Conservation (phyloP, 2,797 vertebrate genomes). For the Avahi laniger region DNA sequence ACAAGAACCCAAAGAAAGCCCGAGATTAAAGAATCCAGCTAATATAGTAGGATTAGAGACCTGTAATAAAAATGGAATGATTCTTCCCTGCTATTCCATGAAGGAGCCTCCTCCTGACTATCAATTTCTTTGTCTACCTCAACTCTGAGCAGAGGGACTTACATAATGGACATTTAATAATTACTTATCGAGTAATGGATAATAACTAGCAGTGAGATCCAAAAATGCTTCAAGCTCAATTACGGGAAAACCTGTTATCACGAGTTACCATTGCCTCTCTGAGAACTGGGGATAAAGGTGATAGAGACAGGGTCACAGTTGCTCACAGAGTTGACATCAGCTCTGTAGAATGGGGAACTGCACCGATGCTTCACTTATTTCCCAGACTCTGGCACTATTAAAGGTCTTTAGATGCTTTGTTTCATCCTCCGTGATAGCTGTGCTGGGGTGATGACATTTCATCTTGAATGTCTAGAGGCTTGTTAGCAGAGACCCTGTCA, state of each 20-base stretch:
- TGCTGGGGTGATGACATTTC: conserved; percentile 84
- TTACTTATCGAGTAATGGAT: not conserved
- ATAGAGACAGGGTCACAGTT: conserved; percentile 25
- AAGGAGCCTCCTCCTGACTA: not conserved
- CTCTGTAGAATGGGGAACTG: conserved; percentile 55
- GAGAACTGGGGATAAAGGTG: conserved; percentile 58
- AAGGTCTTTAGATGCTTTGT: conserved; percentile 84
- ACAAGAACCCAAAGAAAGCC: not conserved
- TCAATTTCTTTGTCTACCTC: not conserved
- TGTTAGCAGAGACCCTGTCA: conserved; percentile 86
- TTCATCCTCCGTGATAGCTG: conserved; percentile 82
- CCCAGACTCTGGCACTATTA: conserved; percentile 80
- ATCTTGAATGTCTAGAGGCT: conserved; percentile 85
- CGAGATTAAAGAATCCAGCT: not conserved
- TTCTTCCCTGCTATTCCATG: not conserved
- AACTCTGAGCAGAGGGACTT: not conserved
- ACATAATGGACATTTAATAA: not conserved
- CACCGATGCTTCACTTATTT: conserved; percentile 81
- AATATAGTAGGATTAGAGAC: too few relatives aligned
- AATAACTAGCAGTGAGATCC: conserved; percentile 1
- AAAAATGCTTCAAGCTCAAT: not conserved
- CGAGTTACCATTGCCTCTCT: conserved; percentile 69
- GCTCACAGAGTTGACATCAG: conserved; percentile 41
- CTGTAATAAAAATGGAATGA: not conserved
- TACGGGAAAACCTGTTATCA: conserved; percentile 59